These are phyloP conservation scores for Pteruthius melanotis DNA, from an alignment of 2,113 vertebrate species.

Conservation along the genomic window DNA sequence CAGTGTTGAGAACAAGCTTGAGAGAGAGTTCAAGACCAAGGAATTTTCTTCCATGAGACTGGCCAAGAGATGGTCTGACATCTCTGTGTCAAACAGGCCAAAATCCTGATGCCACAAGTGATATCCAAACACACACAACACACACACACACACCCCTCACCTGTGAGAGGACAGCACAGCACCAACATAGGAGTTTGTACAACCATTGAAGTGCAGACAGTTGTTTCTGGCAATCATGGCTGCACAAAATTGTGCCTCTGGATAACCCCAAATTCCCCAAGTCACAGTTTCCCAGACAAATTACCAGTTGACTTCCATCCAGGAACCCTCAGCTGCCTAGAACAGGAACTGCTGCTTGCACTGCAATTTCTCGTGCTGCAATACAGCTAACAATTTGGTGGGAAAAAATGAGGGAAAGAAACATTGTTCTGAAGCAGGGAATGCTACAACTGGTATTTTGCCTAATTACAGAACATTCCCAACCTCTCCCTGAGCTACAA, in stretches of 20 bases:
- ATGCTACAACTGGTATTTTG: not conserved
- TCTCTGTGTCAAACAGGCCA: not conserved
- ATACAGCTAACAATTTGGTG: not conserved
- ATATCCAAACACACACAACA: not conserved
- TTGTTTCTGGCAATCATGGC: not conserved
- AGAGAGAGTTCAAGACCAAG: not conserved
- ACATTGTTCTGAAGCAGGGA: not conserved
- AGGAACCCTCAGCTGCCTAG: not conserved
- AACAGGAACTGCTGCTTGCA: not conserved
- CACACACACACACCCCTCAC: fast-evolving
- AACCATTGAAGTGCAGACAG: not conserved
- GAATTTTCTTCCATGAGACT: not conserved
- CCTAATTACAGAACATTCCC: not conserved
- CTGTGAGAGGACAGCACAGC: not conserved
- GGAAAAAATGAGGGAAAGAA: not conserved
- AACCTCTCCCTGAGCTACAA: not conserved
- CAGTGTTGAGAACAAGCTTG: not conserved
- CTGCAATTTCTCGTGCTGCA: not conserved
- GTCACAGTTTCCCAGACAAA: not conserved
- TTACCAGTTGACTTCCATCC: not conserved
- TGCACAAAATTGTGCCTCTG: not conserved
- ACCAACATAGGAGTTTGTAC: not conserved
- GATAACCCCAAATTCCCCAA: not conserved
- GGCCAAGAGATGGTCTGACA: not conserved
- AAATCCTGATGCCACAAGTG: not conserved